Evolutionary conservation across 1,140 invertebrate genomes (phyloP), one percentile per base, ranked within the genome.

Genomic region (Formica selysi): DNA sequence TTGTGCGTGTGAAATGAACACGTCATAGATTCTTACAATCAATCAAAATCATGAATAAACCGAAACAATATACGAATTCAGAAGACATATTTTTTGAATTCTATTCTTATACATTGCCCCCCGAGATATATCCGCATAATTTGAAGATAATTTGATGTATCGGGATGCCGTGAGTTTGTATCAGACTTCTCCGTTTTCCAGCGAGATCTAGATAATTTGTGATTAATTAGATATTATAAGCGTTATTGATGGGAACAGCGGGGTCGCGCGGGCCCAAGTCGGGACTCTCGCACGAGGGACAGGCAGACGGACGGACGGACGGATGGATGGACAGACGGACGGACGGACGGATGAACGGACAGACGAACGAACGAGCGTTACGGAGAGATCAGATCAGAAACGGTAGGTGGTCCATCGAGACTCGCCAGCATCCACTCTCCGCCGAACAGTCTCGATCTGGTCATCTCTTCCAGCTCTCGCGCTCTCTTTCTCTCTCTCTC

Each of bases 211-310:
- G 94, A 95, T 95, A 94, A 94, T 94, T 92, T 90, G 89, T 95
- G 94, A 95, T 95, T 95, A 95, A 95, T 95, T 95, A 94, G 93
- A 94, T 94, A 94, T 95, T 95, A 94, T 93, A 93, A 93, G 92
- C 90, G 86, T 95, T 94, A 95, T 95, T 94, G 94, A 95, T 94
- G 94, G 94, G 92, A 93, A 93, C 91, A 92, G 91, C 91, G 88
- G 87, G 91, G 86, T 88, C 91, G 91, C 79, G 68, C 62, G 79
- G 76, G 65, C 62, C 54, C 73, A 86, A 65, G 85, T 80, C 71
- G 71, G 61, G 87, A 80, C 74, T 88, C 85, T 84, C 59, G 57
- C 81, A 70, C 61, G 73, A 81, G 78, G 84, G 78, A 90, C 85
- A 86, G 85, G 86, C 86, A 84, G 80, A 92, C 76, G 87, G 73